Conservation (phyloP, 2,888 invertebrate species). For the Prenolepis imparis region DNA sequence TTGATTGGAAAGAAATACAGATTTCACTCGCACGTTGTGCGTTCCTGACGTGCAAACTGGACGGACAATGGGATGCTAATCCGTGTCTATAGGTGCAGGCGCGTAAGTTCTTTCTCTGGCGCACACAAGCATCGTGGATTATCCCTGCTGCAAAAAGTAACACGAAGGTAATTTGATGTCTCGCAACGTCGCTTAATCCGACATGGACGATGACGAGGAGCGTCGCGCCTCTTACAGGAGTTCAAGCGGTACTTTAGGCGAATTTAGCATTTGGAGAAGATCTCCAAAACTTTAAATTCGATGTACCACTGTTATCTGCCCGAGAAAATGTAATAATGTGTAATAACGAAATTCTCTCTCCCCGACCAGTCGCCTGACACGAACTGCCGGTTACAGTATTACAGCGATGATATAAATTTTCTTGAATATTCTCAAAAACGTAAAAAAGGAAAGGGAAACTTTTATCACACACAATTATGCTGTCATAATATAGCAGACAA, state of each 20-base stretch:
- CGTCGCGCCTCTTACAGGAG: constrained; percentile 58
- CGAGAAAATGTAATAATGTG: constrained; percentile 55
- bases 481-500: background rate
- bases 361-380: constrained; percentile 16
- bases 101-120: constrained; percentile 40
- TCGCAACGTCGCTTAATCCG: constrained; percentile 52
- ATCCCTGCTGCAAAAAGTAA: constrained; percentile 60
- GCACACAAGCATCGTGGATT: constrained; percentile 9
- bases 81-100: constrained; percentile 10
- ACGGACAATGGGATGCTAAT: constrained; percentile 32
- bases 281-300: constrained; percentile 68
- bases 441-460: constrained; percentile 15
- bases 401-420: constrained; percentile 25
- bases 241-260: constrained; percentile 64
- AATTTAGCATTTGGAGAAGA: constrained; percentile 61
- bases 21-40: constrained; percentile 39
- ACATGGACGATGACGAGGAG: constrained; percentile 56
- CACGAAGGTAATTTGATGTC: constrained; percentile 63
- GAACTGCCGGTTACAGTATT: constrained; percentile 18
- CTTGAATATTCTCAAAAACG: background rate
- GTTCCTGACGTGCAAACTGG: constrained; percentile 42
- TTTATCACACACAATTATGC: constrained; percentile 18
- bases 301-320: constrained; percentile 40
- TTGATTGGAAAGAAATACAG: constrained; percentile 64
- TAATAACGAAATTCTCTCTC: constrained; percentile 42